Base-by-base conservation (phyloP, 1,140 invertebrate genomes). In the Aethina tumida region DNA sequence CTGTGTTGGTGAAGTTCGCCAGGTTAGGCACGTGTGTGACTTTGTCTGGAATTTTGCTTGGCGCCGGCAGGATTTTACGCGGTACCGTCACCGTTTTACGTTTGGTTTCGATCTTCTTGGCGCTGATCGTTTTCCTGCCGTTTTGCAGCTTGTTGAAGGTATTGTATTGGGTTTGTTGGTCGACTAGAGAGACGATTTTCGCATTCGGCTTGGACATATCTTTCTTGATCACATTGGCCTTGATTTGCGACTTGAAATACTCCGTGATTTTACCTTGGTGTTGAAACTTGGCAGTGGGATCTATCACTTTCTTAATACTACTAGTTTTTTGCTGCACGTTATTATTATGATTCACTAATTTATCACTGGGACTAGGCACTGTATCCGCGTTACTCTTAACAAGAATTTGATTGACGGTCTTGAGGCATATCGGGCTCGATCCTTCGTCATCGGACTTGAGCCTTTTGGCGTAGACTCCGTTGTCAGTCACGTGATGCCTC, bases 241-340 rank as follows among this genome's bases (percentile, higher is more conserved):
- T 85, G 59, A 80, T 78, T 57, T 85, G 81, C 2, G 79, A 73
- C 50, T 81, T 85, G 50, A 84, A 87, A 56, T 81, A 87, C 50
- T 84, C 81, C 1, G 83, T 87, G 50, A 87, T 87, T 50, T 80
- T 79, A 3, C 71, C 74, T 50, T 75, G 71, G 12, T 35, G 50
- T 49, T 55, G 56, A 44, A 53, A 34, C 45, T 59, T 52, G 5
- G 60, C 48, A 31, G 55, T 50, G 9, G 53, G 53, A 51, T 64
- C 62, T n/a, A n/a, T n/a, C 15, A 60, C 56, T 46, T 71, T 68
- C 29, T 59, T 59, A 37, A 62, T 62, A 34, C 55, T 51, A 41
- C 58, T 32, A n/a, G n/a, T n/a, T n/a, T n/a, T n/a, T n/a, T n/a
- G n/a, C n/a, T n/a, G n/a, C n/a, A n/a, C n/a, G n/a, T n/a, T n/a